Evolutionary conservation across 2,113 vertebrate genomes (phyloP), one percentile per base, ranked within the genome.

Genomic region (human): DNA sequence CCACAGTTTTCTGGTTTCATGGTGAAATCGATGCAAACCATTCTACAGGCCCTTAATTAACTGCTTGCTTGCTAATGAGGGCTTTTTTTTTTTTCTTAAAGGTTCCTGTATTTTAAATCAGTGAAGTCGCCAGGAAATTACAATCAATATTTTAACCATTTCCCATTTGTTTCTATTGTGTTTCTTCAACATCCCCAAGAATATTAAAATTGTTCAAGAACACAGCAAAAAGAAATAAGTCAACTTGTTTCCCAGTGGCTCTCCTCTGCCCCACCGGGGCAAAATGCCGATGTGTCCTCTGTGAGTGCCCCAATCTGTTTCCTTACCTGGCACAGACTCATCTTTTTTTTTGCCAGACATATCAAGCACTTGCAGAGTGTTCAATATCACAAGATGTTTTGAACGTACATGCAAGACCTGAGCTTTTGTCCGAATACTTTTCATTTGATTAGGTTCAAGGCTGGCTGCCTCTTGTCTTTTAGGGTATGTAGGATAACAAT

Each of bases 91-190:
- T 95, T 97, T 96, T 75, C 89, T 97, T 95, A 90, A 97, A 96
- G 78, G 43, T 96, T 97, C 85, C 92, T 92, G 22, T 70, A 96
- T 55, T 98, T 94, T 32, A 96, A 78, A 68, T 97, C 92, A 72
- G 76, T 72, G n/a, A 68, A 80, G 94, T 98, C 73, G 6, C 90
- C 93, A 83, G 32, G 90, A 98, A 96, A 97, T 94, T 45, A 96
- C 18, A 98, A 98, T 97, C 90, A 75, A 97, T 98, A 97, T 45
- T 80, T 97, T 97, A 97, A 97, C 86, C 97, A 95, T 97, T 97
- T 95, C 85, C 80, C 85, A 84, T 92, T 84, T 93, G 97, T 98
- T 97, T 94, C 87, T 94, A 90, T 64, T 90, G 68, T 61, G 93
- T 91, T 85, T 94, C 83, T 96, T 90, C 14, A 96, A 79, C 13